A percentile compares a stretch with the other conserved stretches of the same genome.
These are phyloP conservation scores for Ligdia adustata DNA, from an alignment of 2,888 invertebrate species.

Conservation along the genomic window DNA sequence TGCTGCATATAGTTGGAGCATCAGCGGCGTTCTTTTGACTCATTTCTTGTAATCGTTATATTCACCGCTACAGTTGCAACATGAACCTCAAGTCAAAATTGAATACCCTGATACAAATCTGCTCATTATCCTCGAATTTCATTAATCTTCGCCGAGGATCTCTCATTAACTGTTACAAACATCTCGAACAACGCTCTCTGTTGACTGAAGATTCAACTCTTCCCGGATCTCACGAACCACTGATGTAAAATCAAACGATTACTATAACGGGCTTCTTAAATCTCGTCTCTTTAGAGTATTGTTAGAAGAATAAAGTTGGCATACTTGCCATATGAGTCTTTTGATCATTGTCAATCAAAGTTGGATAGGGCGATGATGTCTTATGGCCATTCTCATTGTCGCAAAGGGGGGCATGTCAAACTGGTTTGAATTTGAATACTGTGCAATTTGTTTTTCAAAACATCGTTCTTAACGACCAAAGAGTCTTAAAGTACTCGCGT, in stretches of 20 bases:
- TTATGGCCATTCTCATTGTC: conserved; percentile 50
- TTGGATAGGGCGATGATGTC: conserved; percentile 51
- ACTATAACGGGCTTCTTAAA: conserved; percentile 59
- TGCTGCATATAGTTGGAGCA: not conserved
- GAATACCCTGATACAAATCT: conserved; percentile 36
- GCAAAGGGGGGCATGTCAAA: conserved; percentile 43
- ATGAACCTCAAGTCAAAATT: conserved; percentile 31
- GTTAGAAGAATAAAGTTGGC: conserved; percentile 36
- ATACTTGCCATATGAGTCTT: conserved; percentile 35
- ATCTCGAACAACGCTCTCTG: conserved; percentile 57
- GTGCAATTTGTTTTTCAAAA: conserved; percentile 38
- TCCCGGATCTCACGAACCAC: conserved; percentile 61
- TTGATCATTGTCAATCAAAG: conserved; percentile 55
- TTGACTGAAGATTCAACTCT: conserved; percentile 38
- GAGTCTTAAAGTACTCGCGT: conserved; percentile 19
- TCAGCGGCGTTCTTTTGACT: conserved; percentile 2
- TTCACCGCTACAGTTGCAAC: conserved; percentile 26
- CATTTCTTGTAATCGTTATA: conserved; percentile 1
- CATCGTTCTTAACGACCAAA: conserved; percentile 13
- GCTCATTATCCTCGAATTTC: conserved; percentile 41
- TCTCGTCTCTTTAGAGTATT: conserved; percentile 30
- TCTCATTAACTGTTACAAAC: conserved; percentile 42
- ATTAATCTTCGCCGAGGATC: conserved; percentile 55
- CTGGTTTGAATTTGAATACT: conserved; percentile 41
- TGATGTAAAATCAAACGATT: conserved; percentile 58